Percentiles rank a stretch among this genome's conserved stretches.
Conservation (phyloP, 2,888 invertebrate species). For the Macrosiphum euphorbiae region DNA sequence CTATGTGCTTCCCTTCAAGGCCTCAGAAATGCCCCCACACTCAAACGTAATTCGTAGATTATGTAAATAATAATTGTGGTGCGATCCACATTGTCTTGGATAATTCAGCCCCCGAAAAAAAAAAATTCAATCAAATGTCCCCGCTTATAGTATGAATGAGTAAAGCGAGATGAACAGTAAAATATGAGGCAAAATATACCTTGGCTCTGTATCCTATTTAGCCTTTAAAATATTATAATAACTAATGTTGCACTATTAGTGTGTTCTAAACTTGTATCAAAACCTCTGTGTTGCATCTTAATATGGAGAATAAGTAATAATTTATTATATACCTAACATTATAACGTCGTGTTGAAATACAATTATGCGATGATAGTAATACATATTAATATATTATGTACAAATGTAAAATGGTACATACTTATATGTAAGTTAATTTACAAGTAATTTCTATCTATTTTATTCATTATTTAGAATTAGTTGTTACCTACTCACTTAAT, state of each 20-base stretch:
- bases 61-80: neutral
- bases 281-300: neutral
- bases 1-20: neutral
- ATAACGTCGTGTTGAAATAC: neutral
- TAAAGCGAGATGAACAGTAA: neutral
- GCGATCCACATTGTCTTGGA: neutral
- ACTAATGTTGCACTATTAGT: neutral
- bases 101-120: neutral
- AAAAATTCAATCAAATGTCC: neutral
- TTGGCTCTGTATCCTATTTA: neutral
- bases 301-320: neutral
- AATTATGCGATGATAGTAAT: neutral
- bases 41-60: neutral
- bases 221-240: neutral
- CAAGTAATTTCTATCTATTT: neutral
- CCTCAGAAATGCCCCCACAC: neutral
- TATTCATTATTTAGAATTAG: neutral
- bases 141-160: neutral
- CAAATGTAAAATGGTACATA: too few species aligned
- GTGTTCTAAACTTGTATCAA: neutral
- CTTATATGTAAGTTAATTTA: neutral
- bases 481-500: neutral
- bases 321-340: neutral
- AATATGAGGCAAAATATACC: neutral
- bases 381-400: too few species aligned